Evolutionary conservation across 35 echinoderm and acorn worm genomes (phyloP).

Genomic region (Nesometra sesokonis): DNA sequence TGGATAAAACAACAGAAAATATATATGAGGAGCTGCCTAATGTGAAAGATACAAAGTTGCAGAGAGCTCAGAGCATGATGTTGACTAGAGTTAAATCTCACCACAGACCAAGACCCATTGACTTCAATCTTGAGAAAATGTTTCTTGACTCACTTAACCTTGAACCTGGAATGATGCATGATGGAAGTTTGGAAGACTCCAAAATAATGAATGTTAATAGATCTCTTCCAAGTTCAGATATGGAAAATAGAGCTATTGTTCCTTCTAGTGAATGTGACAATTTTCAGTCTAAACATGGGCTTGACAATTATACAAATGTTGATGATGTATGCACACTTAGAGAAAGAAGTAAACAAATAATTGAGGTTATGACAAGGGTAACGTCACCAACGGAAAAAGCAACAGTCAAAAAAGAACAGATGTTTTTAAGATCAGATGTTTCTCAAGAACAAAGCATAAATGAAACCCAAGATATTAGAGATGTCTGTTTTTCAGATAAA

Average conservation of each 20-base stretch:
- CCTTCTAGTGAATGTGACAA: neutral
- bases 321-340: neutral
- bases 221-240: neutral
- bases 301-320: neutral
- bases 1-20: neutral
- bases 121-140: neutral
- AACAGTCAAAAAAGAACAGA: neutral
- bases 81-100: neutral
- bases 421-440: neutral
- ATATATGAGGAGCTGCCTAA: neutral
- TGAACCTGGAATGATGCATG: neutral
- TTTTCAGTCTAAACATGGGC: too few species aligned
- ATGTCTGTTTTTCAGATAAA: neutral
- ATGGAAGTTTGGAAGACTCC: neutral
- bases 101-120: neutral
- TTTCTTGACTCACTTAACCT: neutral
- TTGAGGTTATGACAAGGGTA: neutral
- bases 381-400: neutral
- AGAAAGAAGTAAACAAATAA: neutral
- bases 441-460: neutral
- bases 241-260: neutral
- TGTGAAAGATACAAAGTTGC: neutral
- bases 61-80: neutral
- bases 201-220: neutral
- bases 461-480: neutral